Base-by-base conservation (phyloP, 2,113 vertebrate species). In the Isurus oxyrinchus region DNA sequence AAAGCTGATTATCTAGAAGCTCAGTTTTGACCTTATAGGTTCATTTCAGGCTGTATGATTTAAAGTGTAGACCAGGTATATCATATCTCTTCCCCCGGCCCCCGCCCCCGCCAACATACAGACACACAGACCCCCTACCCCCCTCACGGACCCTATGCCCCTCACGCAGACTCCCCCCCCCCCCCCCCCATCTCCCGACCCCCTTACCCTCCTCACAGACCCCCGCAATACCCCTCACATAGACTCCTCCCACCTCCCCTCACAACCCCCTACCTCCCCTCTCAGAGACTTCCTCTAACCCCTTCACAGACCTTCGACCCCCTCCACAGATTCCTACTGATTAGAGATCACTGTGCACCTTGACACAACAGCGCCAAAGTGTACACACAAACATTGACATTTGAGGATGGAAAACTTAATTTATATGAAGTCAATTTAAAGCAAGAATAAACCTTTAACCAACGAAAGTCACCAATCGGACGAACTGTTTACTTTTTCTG, bases 401-500 rank as follows among this genome's bases (percentile, higher is more conserved):
- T 91, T 59, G 35, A 5, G 27, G 55, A 5, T 11, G 88, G 55
- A 91, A 90, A 59, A 11, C 27, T 35, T 6, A 55, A 57, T 57
- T 49, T 16, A 31, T 59, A 59, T 16, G 55, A 59, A 0, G 53
- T 57, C 59, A 91, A 91, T 59, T 5, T 59, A 35, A 14, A 59
- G 53, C 13, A 2, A 31, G 25, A 35, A 57, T 35, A 16, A 91
- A 57, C 55, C 57, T 91, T 91, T 10, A 25, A 88, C 8, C 2
- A 8, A 5, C 21, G 21, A 55, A 88, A 25, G 25, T 91, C 25
- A 5, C 55, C 55, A 35, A 91, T 5, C 59, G 57, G 44, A 53
- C 84, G n/a, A 95, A 67, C 21, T 95, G 63, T 95, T 95, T 95
- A 95, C 93, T 95, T 95, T 95, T 95, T 95, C 88, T 69, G 93